Conservation (phyloP, 2,113 vertebrate species). For the Potamarius usumacintae region DNA sequence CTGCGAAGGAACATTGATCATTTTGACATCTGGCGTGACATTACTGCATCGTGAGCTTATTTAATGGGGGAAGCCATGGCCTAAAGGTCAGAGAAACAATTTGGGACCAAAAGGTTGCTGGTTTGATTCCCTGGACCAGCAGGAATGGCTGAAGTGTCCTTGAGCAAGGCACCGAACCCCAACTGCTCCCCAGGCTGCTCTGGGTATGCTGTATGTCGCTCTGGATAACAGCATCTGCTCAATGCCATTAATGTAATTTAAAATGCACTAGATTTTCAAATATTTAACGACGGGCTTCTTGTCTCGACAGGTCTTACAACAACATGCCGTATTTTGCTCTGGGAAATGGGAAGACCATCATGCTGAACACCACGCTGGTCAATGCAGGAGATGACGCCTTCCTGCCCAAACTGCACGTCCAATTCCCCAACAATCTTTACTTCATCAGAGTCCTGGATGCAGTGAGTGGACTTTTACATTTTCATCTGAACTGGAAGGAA, state of each 20-base stretch:
- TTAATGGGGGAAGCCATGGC: too few species aligned
- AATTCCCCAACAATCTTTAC: conserved; percentile 82
- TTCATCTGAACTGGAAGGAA: too few species aligned
- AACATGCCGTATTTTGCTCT: conserved; percentile 80
- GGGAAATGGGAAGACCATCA: conserved; percentile 79
- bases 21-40: background rate
- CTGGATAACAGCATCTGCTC: too few species aligned
- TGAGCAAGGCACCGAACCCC: too few species aligned
- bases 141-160: too few species aligned
- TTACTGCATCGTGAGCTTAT: background rate
- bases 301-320: conserved; percentile 71
- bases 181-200: too few species aligned
- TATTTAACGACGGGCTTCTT: background rate
- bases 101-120: too few species aligned
- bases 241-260: background rate
- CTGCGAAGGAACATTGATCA: conserved; percentile 47
- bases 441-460: conserved; percentile 83
- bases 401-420: conserved; percentile 78
- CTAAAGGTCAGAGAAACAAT: too few species aligned
- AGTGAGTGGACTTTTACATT: conserved; percentile 70
- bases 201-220: too few species aligned
- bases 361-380: conserved; percentile 78
- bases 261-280: background rate
- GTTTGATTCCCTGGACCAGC: too few species aligned
- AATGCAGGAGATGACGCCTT: conserved; percentile 91